Evolutionary conservation across 2,797 vertebrate genomes (phyloP).

Genomic region (Cottoperca gobio): DNA sequence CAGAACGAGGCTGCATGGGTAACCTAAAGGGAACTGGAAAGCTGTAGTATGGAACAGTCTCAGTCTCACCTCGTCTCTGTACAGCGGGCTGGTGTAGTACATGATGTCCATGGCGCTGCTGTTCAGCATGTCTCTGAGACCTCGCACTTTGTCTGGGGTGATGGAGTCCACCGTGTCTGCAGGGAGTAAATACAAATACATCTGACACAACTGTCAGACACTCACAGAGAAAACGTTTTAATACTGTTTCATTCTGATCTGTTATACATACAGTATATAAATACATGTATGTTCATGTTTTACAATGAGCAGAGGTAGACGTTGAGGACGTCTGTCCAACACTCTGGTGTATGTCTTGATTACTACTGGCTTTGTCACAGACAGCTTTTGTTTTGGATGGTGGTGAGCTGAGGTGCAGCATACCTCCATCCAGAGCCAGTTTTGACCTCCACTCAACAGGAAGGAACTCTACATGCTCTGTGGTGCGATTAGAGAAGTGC

Average conservation of each 20-base stretch:
- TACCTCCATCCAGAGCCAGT: slow-evolving; percentile 96
- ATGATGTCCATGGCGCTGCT: slow-evolving; percentile 99
- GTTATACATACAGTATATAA: background rate
- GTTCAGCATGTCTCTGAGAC: slow-evolving; percentile 96
- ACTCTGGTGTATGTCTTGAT: background rate
- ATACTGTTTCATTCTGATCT: background rate
- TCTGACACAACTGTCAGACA: background rate
- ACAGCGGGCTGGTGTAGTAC: slow-evolving; percentile 98
- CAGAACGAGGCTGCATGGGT: background rate
- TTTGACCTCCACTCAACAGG: slow-evolving; percentile 98
- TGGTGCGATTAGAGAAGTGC: slow-evolving; percentile 91
- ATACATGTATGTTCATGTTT: background rate
- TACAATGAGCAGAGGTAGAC: background rate
- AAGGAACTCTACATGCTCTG: slow-evolving; percentile 94
- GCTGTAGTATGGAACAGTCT: background rate
- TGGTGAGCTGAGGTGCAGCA: background rate
- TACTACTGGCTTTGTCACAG: background rate
- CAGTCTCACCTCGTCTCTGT: slow-evolving; percentile 93
- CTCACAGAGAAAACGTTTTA: background rate
- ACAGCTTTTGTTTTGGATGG: background rate
- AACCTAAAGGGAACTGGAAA: background rate
- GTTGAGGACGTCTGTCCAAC: background rate
- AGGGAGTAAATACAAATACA: background rate
- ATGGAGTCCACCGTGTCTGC: slow-evolving; percentile 97
- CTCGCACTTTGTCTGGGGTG: slow-evolving; percentile 95